Conservation (phyloP, 2,113 vertebrate genomes). For the Arizona elegans region DNA sequence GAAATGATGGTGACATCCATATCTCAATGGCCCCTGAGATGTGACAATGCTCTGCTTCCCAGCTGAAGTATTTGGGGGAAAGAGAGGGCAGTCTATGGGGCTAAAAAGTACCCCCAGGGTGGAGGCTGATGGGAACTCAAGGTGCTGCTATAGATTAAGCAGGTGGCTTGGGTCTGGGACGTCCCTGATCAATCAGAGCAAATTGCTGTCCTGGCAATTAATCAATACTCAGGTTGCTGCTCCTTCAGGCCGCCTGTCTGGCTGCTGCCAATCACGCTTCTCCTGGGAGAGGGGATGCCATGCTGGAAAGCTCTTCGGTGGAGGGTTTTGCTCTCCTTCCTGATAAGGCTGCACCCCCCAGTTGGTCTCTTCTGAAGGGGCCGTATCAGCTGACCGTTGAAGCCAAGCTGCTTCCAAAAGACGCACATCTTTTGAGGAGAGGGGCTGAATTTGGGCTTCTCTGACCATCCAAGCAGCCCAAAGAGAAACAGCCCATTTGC, state of each 20-base stretch:
- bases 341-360: constrained; percentile 23
- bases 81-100: background rate
- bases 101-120: background rate
- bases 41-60: background rate
- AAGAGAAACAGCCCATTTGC: background rate
- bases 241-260: constrained; percentile 25
- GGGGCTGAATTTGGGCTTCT: background rate
- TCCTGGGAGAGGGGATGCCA: constrained; percentile 19
- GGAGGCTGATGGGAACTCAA: background rate
- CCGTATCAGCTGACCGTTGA: constrained; percentile 45
- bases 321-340: constrained; percentile 33
- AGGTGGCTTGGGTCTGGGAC: background rate
- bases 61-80: background rate
- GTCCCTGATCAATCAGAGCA: background rate
- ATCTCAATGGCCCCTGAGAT: background rate
- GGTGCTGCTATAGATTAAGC: background rate
- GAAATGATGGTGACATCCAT: background rate
- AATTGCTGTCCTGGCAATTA: constrained; percentile 34
- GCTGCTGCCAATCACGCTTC: constrained; percentile 18
- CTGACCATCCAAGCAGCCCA: background rate
- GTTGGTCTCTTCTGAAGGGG: constrained; percentile 19
- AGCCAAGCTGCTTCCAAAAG: background rate
- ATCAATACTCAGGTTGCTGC: constrained; percentile 20
- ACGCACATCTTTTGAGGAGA: too few species aligned
- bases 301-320: constrained; percentile 29